A percentile compares a stretch with the other conserved stretches of the same genome.
These are phyloP conservation scores for Schizothorax lantsangensis DNA, from an alignment of 2,797 vertebrate species.

Conservation along the genomic window DNA sequence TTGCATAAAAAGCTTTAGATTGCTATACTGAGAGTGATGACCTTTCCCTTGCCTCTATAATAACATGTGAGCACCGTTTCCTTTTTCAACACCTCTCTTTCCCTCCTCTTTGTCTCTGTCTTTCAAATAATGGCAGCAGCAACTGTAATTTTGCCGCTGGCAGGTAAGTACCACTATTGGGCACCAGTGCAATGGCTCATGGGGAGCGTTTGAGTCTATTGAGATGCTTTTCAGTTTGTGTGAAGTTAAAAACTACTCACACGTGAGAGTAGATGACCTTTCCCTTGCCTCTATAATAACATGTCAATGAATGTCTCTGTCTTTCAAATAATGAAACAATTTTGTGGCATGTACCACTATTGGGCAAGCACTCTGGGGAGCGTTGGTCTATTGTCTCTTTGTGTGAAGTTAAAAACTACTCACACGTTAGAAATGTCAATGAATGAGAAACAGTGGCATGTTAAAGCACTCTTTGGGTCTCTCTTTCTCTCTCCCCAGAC, in stretches of 20 bases:
- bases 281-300: no score
- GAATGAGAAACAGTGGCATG: not conserved
- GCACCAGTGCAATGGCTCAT: not conserved
- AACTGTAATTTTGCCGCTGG: constrained; percentile 28
- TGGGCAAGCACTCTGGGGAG: not conserved
- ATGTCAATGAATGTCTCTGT: no score
- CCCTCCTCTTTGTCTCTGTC: not conserved
- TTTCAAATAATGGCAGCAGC: constrained; percentile 30
- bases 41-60: constrained; percentile 39
- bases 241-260: not conserved
- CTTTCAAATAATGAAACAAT: no score
- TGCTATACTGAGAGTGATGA: constrained; percentile 48
- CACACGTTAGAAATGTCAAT: constrained; percentile 9
- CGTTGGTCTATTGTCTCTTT: not conserved
- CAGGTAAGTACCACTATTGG: not conserved
- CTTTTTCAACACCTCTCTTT: not conserved
- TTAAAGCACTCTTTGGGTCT: not conserved
- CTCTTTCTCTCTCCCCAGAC: not conserved
- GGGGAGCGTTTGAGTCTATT: not conserved
- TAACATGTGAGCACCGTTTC: constrained; percentile 14
- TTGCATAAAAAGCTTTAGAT: constrained; percentile 42
- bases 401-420: not conserved
- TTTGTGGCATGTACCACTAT: not conserved
- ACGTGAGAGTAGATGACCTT: no score
- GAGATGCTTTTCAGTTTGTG: constrained; percentile 4